phyloP scores from a whole-genome alignment of 2,888 invertebrate species.

The Microctonus aethiopoides region DNA sequence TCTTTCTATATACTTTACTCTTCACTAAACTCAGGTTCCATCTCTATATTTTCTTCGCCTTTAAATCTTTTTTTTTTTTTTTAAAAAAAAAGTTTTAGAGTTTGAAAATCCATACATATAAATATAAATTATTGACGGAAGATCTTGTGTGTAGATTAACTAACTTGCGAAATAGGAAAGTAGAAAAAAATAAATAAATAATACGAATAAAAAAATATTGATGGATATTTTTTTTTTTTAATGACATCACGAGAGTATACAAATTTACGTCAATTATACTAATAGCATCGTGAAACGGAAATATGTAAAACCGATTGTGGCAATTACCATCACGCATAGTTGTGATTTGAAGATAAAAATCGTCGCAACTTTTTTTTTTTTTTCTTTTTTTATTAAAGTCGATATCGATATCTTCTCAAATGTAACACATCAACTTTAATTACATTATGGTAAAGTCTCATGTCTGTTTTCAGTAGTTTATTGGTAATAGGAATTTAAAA shows the following conservation, averaged over 20 bases:
- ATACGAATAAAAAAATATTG: background rate
- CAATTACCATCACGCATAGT: slow-evolving; percentile 22
- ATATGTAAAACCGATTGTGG: slow-evolving; percentile 17
- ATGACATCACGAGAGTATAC: slow-evolving; percentile 5
- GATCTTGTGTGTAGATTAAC: background rate
- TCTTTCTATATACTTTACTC: background rate
- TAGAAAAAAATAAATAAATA: background rate
- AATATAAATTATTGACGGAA: background rate
- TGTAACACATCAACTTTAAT: too few relatives aligned
- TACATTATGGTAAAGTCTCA: too few relatives aligned
- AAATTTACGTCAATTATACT: slow-evolving; percentile 22
- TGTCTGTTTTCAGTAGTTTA: too few relatives aligned
- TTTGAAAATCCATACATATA: background rate
- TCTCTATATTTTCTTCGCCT: slow-evolving; percentile 18
- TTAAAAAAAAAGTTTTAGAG: background rate
- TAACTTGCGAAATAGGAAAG: background rate
- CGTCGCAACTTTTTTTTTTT: too few relatives aligned
- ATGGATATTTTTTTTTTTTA: slow-evolving; percentile 2
- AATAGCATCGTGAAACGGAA: slow-evolving; percentile 11
- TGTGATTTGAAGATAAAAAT: too few relatives aligned
- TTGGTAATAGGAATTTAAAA: too few relatives aligned
- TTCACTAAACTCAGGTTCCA: slow-evolving; percentile 17
- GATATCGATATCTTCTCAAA: too few relatives aligned
- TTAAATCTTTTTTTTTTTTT: too few relatives aligned
- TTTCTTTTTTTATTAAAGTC: too few relatives aligned